Evolutionary conservation across 2,113 vertebrate genomes (phyloP).

Genomic region (Microcebus lehilahytsara): DNA sequence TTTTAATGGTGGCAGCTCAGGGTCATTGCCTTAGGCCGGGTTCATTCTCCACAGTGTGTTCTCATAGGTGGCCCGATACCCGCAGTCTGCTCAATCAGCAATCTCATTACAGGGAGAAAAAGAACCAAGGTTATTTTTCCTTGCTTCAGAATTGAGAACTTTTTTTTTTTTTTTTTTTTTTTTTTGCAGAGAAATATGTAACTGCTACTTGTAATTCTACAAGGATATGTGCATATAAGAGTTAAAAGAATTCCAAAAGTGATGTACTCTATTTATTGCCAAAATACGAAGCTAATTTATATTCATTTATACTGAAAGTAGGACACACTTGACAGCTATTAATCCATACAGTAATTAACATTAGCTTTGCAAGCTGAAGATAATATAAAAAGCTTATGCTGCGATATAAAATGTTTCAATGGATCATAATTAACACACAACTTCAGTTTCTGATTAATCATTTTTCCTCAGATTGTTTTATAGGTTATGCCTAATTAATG

Average conservation of each 20-base stretch:
- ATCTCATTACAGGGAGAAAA: conserved; percentile 35
- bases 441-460: conserved; percentile 75
- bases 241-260: conserved; percentile 60
- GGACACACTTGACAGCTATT: conserved; percentile 74
- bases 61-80: background rate
- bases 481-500: conserved; percentile 66
- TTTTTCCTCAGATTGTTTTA: conserved; percentile 69
- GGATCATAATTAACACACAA: conserved; percentile 73
- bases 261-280: conserved; percentile 69
- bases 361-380: conserved; percentile 77
- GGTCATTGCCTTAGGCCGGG: conserved; percentile 41
- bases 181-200: conserved; percentile 7
- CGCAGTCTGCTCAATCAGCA: background rate
- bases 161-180: conserved; percentile 39
- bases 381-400: conserved; percentile 77
- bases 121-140: conserved; percentile 56
- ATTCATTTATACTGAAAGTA: conserved; percentile 74
- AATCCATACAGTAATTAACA: conserved; percentile 77
- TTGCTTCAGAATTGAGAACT: conserved; percentile 22
- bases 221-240: background rate
- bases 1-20: conserved; percentile 51
- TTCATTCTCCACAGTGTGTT: background rate
- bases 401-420: conserved; percentile 66
- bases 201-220: background rate
- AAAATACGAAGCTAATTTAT: conserved; percentile 76